Conservation (phyloP, 2,797 vertebrate species). For the Dromococcyx pavoninus region DNA sequence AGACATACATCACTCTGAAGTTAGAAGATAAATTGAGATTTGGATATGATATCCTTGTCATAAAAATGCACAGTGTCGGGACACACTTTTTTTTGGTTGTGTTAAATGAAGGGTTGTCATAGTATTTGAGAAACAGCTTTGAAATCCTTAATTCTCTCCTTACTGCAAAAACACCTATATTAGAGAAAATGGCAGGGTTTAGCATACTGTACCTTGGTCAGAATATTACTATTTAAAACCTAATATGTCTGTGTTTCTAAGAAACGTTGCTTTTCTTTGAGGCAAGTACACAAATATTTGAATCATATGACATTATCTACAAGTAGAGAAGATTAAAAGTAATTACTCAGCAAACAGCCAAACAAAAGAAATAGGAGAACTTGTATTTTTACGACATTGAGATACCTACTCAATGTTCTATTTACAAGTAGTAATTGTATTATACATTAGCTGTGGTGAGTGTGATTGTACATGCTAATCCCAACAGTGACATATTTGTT, state of each 20-base stretch:
- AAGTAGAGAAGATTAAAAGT: background rate
- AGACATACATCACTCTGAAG: conserved; percentile 97
- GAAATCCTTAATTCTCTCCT: background rate
- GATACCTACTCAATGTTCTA: background rate
- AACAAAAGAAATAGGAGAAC: background rate
- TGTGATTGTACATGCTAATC: background rate
- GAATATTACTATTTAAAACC: background rate
- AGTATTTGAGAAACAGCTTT: background rate
- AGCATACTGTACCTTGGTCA: background rate
- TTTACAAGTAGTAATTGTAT: background rate
- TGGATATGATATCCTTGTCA: conserved; percentile 99
- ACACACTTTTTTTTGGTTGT: background rate
- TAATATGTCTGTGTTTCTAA: background rate
- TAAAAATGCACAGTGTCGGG: background rate
- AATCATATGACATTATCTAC: background rate
- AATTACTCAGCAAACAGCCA: background rate
- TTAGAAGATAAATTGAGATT: conserved; percentile 97
- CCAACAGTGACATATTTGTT: background rate
- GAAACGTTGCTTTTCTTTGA: background rate
- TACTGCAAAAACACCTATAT: background rate
- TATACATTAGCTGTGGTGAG: background rate
- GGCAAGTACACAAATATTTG: background rate
- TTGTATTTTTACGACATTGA: background rate
- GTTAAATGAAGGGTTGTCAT: background rate
- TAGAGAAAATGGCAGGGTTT: background rate